Evolutionary conservation across 2,113 vertebrate genomes (phyloP), one percentile per base, ranked within the genome.

Genomic region (Leptosomus discolor): DNA sequence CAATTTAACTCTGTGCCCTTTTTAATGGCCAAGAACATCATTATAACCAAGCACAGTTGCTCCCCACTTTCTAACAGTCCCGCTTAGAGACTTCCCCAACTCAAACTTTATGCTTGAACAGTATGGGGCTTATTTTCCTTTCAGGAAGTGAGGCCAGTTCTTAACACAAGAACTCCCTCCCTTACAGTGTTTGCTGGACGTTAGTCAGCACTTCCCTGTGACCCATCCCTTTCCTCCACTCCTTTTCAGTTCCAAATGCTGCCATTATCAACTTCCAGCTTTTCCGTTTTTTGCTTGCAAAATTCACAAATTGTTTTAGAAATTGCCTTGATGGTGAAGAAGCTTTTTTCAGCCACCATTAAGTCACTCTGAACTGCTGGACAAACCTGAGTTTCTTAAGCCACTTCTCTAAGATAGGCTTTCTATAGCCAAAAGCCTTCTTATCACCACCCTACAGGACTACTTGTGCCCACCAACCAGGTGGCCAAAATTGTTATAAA

Each of bases 121-220:
- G 34, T 32, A 56, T 0, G 36, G 75, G 45, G 29, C 71, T 86
- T 87, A 58, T 91, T 93, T 93, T 91, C 58, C 51, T 71, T 83
- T 85, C 26, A 82, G 87, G 73, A 95, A 95, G 13, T 37, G n/a
- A 85, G 34, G 58, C 73, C 80, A 89, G 34, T 41, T 87, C 24
- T 53, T 48, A 89, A 71, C 34, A 61, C 12, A 83, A 73, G 45
- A 83, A 13, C 50, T 77, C 46, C 22, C 50, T 77, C 46, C 22
- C 15, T 64, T 19, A n/a, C 20, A 87, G 24, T 82, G 81, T 96
- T 96, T 94, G 91, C 69, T 71, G 56, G 90, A 51, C 65, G 71
- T 94, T 82, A 96, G 90, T 96, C 92, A 96, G 96, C 81, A 95
- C 74, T 94, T 93, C 96, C 93, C 84, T 56, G 15, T 2, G 65